Evolutionary conservation across 1,140 invertebrate species (phyloP), one percentile per base, ranked within the genome.

Genomic region (Meloidogyne exigua): DNA sequence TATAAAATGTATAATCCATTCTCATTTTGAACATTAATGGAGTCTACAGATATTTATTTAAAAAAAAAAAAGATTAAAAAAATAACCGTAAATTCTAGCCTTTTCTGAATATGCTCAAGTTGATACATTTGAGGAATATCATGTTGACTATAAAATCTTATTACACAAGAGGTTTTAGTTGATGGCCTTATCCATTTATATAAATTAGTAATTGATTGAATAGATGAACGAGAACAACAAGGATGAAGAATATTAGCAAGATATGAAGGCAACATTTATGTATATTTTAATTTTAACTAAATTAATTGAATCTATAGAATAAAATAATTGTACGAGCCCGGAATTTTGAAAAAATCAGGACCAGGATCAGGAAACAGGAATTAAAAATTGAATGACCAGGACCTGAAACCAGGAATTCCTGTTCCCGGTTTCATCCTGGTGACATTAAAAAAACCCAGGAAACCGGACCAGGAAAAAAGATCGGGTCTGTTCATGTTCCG

Each of bases 1-100:
- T 32, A 68, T 77, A 82, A 36, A 81, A 81, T 13, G 80, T 81
- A 68, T 63, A 81, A 73, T 81, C 80, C 39, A 81, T 39, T 49
- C 72, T 72, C 28, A 49, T 36, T 28, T 75, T 39, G 64, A 81
- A 81, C 80, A 81, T 79, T 23, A 81, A 67, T 26, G 80, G 80
- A 11, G 68, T 66, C 80, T 81, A 21, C 49, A 72, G 15, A 74
- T n/a, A 21, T 63, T 62, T 32, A 32, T 32, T 32, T 32, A 32
- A 7, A 3, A 32, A 32, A 64, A 72, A 26, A 9, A 26, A 15
- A 49, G 15, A 23, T 72, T 39, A 21, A 18, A 18, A 32, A 72
- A 66, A 12, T n/a, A 10, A 80, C 79, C 23, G 68, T 80, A 69
- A 74, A 65, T 66, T 79, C 79, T 15, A 80, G 12, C n/a, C 79